phyloP scores from a whole-genome alignment of 1,140 invertebrate species.

The Drosophila asahinai region DNA sequence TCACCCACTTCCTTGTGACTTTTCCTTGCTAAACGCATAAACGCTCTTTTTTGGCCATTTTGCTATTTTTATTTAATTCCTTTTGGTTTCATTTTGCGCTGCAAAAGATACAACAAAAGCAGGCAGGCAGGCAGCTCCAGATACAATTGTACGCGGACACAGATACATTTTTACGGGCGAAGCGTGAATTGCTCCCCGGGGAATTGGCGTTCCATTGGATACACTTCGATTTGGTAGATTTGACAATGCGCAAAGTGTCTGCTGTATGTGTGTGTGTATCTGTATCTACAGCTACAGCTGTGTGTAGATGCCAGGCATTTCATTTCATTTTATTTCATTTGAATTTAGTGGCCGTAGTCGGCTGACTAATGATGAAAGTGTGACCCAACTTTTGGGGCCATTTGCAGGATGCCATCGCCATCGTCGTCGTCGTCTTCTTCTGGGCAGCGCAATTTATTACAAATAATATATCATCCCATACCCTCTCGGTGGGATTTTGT shows the following conservation, averaged over 20 bases:
- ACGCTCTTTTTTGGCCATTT: constrained; percentile 37
- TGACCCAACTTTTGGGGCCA: constrained; percentile 74
- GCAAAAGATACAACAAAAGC: constrained; percentile 20
- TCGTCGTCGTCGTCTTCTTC: constrained; percentile 22
- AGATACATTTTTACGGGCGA: constrained; percentile 64
- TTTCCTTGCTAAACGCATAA: constrained; percentile 12
- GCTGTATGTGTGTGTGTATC: constrained; percentile 22
- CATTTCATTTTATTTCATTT: constrained; percentile 58
- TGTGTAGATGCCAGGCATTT: constrained; percentile 29
- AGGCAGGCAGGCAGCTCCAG: constrained; percentile 12
- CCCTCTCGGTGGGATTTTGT: constrained; percentile 4
- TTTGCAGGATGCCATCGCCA: constrained; percentile 57
- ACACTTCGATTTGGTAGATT: constrained; percentile 78
- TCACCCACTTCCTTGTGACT: background rate
- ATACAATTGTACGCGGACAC: constrained; percentile 22
- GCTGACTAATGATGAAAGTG: constrained; percentile 72
- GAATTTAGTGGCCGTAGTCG: constrained; percentile 62
- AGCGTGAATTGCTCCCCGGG: constrained; percentile 69
- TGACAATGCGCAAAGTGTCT: constrained; percentile 59
- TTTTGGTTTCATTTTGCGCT: constrained; percentile 22
- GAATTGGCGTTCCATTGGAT: constrained; percentile 69
- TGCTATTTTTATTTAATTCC: constrained; percentile 54
- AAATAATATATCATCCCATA: constrained; percentile 80
- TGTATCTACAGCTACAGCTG: constrained; percentile 18
- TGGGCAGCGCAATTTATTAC: constrained; percentile 71